These are phyloP conservation scores for Charanyca ferruginea DNA, from an alignment of 2,888 invertebrate species.

Conservation along the genomic window DNA sequence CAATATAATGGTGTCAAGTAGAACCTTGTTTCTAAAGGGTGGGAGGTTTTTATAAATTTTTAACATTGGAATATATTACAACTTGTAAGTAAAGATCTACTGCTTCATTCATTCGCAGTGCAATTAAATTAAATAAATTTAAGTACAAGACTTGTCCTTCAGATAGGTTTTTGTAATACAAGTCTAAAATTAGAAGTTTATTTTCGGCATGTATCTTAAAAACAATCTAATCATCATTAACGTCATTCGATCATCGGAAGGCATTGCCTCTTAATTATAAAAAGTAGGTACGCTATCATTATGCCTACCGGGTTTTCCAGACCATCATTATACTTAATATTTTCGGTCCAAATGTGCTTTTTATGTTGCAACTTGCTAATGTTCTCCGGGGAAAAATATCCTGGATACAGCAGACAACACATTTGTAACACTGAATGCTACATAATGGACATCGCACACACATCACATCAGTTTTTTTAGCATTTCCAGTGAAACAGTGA, in stretches of 20 bases:
- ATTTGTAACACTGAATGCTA: not conserved
- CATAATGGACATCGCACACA: too few species aligned
- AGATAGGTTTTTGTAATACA: constrained; percentile 6
- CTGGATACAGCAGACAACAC: not conserved
- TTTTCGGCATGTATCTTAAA: not conserved
- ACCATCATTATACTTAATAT: constrained; percentile 12
- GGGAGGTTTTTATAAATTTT: too few species aligned
- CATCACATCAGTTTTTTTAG: not conserved
- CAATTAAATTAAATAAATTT: not conserved
- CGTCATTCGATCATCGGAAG: not conserved
- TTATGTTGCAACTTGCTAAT: constrained; percentile 17
- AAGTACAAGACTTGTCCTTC: constrained; percentile 4
- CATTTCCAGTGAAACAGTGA: not conserved
- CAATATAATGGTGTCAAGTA: too few species aligned
- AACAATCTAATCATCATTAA: constrained; percentile 18
- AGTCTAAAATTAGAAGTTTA: constrained; percentile 1
- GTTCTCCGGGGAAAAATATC: not conserved
- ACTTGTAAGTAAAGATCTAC: too few species aligned
- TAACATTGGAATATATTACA: too few species aligned
- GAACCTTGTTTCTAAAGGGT: too few species aligned
- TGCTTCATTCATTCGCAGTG: constrained; percentile 4
- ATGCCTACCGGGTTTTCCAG: constrained; percentile 12
- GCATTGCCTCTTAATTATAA: constrained; percentile 11
- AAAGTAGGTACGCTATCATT: constrained; percentile 4
- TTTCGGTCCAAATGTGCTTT: constrained; percentile 21